A percentile compares a stretch with the other conserved stretches of the same genome.
Evolutionary conservation across 2,113 vertebrate species (phyloP).

Genomic region (Oenanthe melanoleuca): DNA sequence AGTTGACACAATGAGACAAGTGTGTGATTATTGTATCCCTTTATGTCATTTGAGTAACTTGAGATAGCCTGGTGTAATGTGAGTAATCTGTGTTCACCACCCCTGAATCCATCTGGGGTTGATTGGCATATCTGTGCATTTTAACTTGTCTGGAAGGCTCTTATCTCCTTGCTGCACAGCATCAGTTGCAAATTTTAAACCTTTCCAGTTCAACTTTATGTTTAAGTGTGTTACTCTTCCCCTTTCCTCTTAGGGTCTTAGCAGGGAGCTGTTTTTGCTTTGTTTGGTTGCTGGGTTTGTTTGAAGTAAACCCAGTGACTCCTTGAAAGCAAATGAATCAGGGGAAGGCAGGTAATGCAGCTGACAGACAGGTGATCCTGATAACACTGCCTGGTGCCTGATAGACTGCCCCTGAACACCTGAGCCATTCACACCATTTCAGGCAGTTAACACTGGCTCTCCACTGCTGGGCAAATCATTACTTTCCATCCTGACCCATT

Average conservation of each 20-base stretch:
- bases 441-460: slow-evolving; percentile 20
- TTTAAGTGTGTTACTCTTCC: slow-evolving; percentile 50
- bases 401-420: slow-evolving; percentile 56
- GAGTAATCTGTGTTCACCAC: slow-evolving; percentile 38
- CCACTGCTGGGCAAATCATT: slow-evolving; percentile 30
- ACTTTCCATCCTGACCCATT: slow-evolving; percentile 51
- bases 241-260: slow-evolving; percentile 5
- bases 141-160: slow-evolving; percentile 54
- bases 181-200: slow-evolving; percentile 64
- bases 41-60: slow-evolving; percentile 62
- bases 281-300: slow-evolving; percentile 28
- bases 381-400: slow-evolving; percentile 63
- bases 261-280: slow-evolving; percentile 3
- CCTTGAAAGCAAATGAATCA: slow-evolving; percentile 6
- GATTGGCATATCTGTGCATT: slow-evolving; percentile 57
- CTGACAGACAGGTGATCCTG: slow-evolving; percentile 61
- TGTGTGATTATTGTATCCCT: slow-evolving; percentile 73
- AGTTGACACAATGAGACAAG: slow-evolving; percentile 70
- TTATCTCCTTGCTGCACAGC: slow-evolving; percentile 54
- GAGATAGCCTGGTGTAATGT: slow-evolving; percentile 49
- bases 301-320: slow-evolving; percentile 43
- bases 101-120: slow-evolving; percentile 41
- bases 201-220: slow-evolving; percentile 38
- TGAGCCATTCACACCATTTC: slow-evolving; percentile 63
- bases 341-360: slow-evolving; percentile 25